Conservation (phyloP, 2,797 vertebrate species). For the Fringilla coelebs region DNA sequence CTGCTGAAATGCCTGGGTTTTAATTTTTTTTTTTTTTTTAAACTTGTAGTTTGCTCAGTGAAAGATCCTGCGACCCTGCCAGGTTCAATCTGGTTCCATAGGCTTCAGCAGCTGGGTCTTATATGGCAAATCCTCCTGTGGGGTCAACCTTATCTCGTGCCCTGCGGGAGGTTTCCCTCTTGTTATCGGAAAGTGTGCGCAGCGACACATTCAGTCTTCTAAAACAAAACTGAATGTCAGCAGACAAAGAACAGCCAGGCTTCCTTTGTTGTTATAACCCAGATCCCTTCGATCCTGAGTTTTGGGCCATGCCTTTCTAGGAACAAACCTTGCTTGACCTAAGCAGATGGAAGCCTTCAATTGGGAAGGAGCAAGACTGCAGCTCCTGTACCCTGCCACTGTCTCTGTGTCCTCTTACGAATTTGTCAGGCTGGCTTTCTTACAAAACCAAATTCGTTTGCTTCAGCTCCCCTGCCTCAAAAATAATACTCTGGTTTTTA, state of each 20-base stretch:
- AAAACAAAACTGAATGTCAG: conserved; percentile 31
- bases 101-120: not conserved
- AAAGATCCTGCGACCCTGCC: not conserved
- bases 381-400: not conserved
- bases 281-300: not conserved
- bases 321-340: not conserved
- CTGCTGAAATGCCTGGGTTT: not conserved
- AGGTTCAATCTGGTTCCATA: not conserved
- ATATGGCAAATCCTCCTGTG: not conserved
- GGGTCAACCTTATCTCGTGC: conserved; percentile 4
- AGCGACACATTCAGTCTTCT: not conserved
- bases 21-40: not conserved
- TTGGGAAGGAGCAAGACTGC: not conserved
- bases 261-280: not conserved
- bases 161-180: not conserved
- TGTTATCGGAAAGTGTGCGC: conserved; percentile 1
- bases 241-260: conserved; percentile 14
- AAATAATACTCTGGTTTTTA: not conserved
- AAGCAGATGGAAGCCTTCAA: not conserved
- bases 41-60: not conserved
- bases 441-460: not conserved
- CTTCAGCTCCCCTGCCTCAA: not conserved
- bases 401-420: not conserved
- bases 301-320: not conserved
- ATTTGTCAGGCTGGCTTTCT: not conserved